A percentile compares a stretch with the other conserved stretches of the same genome.
phyloP scores from a whole-genome alignment of 2,797 vertebrate species.

The Hyperoplus lanceolatus region DNA sequence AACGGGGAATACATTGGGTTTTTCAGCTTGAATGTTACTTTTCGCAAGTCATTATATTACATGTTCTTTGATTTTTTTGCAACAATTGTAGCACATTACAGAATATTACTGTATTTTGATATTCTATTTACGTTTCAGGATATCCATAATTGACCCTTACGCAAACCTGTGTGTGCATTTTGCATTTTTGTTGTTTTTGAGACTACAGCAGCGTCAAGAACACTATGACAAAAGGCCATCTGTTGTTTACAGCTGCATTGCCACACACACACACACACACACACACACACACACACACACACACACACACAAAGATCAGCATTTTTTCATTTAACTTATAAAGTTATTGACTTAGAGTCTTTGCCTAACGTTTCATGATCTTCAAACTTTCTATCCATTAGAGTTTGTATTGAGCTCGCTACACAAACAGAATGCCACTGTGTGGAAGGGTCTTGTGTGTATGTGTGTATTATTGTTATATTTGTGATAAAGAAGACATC shows the following conservation, averaged over 20 bases:
- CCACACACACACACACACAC: neutral
- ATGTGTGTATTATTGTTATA: constrained; percentile 35
- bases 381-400: constrained; percentile 54
- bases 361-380: constrained; percentile 34
- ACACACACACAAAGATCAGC: neutral
- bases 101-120: neutral
- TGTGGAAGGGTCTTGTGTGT: constrained; percentile 37
- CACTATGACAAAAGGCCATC: constrained; percentile 12
- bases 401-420: constrained; percentile 17
- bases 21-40: too few relatives aligned
- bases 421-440: constrained; percentile 10
- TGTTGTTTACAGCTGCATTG: constrained; percentile 35
- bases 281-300: neutral
- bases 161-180: constrained; percentile 7
- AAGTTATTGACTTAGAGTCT: constrained; percentile 36
- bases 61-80: too few relatives aligned
- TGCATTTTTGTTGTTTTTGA: constrained; percentile 8
- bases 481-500: constrained; percentile 44
- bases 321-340: constrained; percentile 41
- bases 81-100: too few relatives aligned
- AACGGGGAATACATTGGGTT: too few relatives aligned
- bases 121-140: constrained; percentile 7
- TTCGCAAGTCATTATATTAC: too few relatives aligned
- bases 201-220: neutral
- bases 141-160: constrained; percentile 17